phyloP scores from a whole-genome alignment of 2,113 vertebrate genomes.

The Rissa tridactyla region DNA sequence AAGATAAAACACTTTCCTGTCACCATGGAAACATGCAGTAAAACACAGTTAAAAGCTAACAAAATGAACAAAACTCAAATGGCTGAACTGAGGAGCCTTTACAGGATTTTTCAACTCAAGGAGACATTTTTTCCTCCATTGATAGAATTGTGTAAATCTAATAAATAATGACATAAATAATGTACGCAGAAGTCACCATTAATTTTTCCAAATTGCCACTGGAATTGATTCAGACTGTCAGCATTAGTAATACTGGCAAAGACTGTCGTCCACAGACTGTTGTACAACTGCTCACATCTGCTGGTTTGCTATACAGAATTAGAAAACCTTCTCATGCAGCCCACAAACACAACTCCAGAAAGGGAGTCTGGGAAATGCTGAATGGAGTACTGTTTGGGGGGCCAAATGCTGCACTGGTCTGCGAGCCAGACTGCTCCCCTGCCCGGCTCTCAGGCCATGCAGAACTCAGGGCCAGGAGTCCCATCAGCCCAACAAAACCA shows the following conservation, averaged over 20 bases:
- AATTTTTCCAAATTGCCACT: conserved; percentile 7
- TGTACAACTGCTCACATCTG: neutral
- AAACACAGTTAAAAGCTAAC: conserved; percentile 21
- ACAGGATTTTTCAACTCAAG: conserved; percentile 11
- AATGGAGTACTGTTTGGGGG: neutral
- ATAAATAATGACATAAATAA: conserved; percentile 38
- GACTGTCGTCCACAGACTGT: neutral
- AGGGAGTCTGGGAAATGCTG: neutral
- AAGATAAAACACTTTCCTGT: conserved; percentile 4
- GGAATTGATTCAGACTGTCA: neutral
- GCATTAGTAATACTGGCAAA: neutral
- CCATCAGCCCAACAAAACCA: neutral
- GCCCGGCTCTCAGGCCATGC: neutral
- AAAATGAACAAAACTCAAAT: neutral
- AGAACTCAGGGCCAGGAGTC: neutral
- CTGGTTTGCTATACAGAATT: neutral
- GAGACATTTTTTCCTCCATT: neutral
- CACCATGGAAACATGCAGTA: neutral
- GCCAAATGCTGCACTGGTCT: neutral
- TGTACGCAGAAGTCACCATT: neutral
- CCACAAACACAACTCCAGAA: neutral
- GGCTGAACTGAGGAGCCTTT: neutral
- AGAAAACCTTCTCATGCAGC: neutral
- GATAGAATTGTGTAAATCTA: neutral
- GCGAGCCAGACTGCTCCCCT: neutral